Evolutionary conservation across 2,888 invertebrate species (phyloP), one percentile per base, ranked within the genome.

Genomic region (Abrostola tripartita): DNA sequence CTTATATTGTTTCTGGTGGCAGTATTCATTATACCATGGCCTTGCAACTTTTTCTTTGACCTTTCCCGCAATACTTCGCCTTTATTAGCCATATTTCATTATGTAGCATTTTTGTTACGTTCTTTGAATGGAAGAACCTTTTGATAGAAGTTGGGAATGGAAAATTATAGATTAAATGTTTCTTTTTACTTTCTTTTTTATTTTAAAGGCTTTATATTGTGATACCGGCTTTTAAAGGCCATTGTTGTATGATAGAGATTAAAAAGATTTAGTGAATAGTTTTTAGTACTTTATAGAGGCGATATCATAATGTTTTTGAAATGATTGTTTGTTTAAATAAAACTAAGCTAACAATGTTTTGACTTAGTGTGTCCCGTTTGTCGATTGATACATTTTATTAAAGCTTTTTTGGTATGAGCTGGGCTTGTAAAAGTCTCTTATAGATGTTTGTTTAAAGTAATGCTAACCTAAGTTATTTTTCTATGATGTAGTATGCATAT

Each of bases 1-100:
- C 35, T 55, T 68, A 57, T 74, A 65, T 74, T 77, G 65, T 77
- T 68, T 73, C 67, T 73, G 60, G 68, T 35, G 50, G 60, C 60
- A 62, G 65, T 65, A 61, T 74, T 74, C 71, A 74, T 77, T 74
- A 74, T 65, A 50, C 8, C 8, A 35, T n/a, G 54, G 44, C 67
- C 61, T 64, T 70, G 52, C 35, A 77, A 74, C 52, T 77, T 76
- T 62, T 52, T 50, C 50, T 55, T 51, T 49, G 49, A 42, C n/a
- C 61, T 56, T 52, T 36, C 52, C 55, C 58, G 51, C 37, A 68
- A 57, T 58, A 52, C 40, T 58, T 38, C 24, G 52, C 47, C 37
- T 70, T 63, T 77, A 67, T 63, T 74, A 55, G 10, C 42, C 52
- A 65, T 64, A 68, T 71, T 76, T 67, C 50, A 67, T 57, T 60